A percentile compares a stretch with the other conserved stretches of the same genome.
phyloP scores from a whole-genome alignment of 2,797 vertebrate species.

The Neomorphus geoffroyi region DNA sequence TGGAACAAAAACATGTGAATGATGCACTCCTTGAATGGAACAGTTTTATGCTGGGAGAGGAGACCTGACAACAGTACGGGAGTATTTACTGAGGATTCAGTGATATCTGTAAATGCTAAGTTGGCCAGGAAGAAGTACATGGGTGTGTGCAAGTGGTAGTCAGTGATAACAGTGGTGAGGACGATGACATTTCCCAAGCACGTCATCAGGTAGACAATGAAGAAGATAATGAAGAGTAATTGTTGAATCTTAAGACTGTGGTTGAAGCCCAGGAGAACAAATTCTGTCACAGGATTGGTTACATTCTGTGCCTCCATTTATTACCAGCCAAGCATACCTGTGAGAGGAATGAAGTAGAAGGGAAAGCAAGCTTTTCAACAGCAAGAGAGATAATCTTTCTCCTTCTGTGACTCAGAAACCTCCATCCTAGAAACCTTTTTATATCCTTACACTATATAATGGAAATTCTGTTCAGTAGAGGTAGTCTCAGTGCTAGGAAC shows the following conservation, averaged over 20 bases:
- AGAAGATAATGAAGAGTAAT: not conserved
- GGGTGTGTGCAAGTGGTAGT: not conserved
- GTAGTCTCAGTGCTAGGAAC: not conserved
- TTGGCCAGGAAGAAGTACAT: not conserved
- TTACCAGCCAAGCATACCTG: not conserved
- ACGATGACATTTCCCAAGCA: not conserved
- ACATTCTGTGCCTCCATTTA: not conserved
- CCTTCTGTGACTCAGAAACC: not conserved
- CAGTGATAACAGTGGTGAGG: not conserved
- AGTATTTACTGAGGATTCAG: not conserved
- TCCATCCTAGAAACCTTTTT: not conserved
- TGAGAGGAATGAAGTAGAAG: not conserved
- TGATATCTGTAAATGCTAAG: not conserved
- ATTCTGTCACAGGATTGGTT: not conserved
- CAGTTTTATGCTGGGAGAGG: not conserved
- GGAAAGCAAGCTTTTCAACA: not conserved
- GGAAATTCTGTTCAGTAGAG: not conserved
- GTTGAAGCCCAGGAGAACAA: not conserved
- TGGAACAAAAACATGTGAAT: constrained; percentile 36
- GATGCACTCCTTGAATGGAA: constrained; percentile 21
- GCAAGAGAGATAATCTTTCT: not conserved
- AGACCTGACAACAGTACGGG: not conserved
- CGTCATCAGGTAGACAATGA: not conserved
- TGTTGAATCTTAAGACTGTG: not conserved
- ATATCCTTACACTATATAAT: not conserved